A percentile compares a stretch with the other conserved stretches of the same genome.
These are phyloP conservation scores for Bovichtus variegatus DNA, from an alignment of 2,797 vertebrate species.

Conservation along the genomic window DNA sequence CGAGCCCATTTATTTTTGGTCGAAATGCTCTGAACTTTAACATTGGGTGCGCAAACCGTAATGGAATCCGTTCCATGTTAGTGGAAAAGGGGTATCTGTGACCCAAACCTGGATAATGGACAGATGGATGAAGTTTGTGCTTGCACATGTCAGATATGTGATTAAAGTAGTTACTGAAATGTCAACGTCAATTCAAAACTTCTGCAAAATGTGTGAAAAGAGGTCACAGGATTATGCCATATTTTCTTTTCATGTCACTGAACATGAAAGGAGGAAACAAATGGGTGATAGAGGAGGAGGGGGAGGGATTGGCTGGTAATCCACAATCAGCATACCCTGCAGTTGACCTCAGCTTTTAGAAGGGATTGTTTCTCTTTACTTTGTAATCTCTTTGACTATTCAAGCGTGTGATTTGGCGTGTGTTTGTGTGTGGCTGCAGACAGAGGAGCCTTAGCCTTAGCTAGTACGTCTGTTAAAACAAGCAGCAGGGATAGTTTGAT, in stretches of 20 bases:
- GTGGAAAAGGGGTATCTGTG: neutral
- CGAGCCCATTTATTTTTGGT: too few species aligned
- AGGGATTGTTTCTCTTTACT: constrained; percentile 29
- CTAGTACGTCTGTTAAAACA: constrained; percentile 21
- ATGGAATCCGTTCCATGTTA: too few species aligned
- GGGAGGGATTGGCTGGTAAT: constrained; percentile 29
- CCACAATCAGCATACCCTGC: constrained; percentile 7
- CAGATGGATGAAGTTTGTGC: constrained; percentile 3
- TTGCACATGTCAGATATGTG: neutral
- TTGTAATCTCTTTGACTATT: constrained; percentile 41
- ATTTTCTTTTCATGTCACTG: neutral
- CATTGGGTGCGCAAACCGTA: too few species aligned
- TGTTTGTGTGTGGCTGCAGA: constrained; percentile 21
- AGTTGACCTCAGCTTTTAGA: constrained; percentile 25
- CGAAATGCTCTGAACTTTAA: too few species aligned
- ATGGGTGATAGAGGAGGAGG: neutral
- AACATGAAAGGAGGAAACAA: neutral
- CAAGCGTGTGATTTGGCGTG: neutral
- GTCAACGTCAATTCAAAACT: neutral
- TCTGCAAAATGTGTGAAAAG: neutral
- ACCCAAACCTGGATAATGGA: constrained; percentile 2
- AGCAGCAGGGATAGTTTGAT: constrained; percentile 24
- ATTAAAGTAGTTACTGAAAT: neutral
- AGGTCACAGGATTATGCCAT: neutral
- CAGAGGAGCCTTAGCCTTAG: neutral